Conservation (phyloP, 2,797 vertebrate genomes). For the Anabas testudineus region DNA sequence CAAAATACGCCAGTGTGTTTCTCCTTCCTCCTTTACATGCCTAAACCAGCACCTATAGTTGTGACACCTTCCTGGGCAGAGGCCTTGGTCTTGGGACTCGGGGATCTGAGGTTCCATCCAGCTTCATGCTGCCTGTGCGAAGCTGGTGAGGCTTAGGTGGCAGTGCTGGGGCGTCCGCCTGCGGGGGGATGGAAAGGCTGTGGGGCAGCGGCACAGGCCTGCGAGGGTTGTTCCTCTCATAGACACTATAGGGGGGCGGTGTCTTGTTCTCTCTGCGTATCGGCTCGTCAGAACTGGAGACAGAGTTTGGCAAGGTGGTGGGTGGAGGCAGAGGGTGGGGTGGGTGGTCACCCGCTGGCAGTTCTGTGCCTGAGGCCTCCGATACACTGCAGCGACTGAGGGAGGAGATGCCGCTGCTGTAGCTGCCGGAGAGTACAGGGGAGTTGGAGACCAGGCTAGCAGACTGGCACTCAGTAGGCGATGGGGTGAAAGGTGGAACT, state of each 20-base stretch:
- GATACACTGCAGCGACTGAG: slow-evolving; percentile 97
- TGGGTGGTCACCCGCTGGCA: slow-evolving; percentile 81
- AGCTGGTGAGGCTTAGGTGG: slow-evolving; percentile 94
- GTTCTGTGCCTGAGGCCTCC: slow-evolving; percentile 93
- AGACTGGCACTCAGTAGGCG: slow-evolving; percentile 94
- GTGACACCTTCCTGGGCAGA: slow-evolving; percentile 96
- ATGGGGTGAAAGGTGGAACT: slow-evolving; percentile 91
- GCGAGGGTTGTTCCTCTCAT: slow-evolving; percentile 92
- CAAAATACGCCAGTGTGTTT: slow-evolving; percentile 83
- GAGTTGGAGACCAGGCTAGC: slow-evolving; percentile 93
- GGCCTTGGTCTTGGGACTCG: slow-evolving; percentile 90
- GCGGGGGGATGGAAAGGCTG: slow-evolving; percentile 91
- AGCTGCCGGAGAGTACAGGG: slow-evolving; percentile 94
- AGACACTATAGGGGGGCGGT: slow-evolving; percentile 95
- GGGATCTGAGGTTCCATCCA: slow-evolving; percentile 86
- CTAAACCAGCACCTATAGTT: slow-evolving; percentile 88
- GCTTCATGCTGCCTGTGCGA: slow-evolving; percentile 86
- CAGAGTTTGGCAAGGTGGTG: slow-evolving; percentile 78
- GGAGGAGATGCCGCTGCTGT: slow-evolving; percentile 98
- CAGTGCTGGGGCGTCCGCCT: slow-evolving; percentile 91
- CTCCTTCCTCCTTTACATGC: slow-evolving; percentile 27
- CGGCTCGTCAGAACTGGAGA: slow-evolving; percentile 90
- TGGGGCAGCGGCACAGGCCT: slow-evolving; percentile 93
- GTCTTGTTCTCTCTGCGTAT: slow-evolving; percentile 94
- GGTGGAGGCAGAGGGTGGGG: slow-evolving; percentile 68